Evolutionary conservation across 2,888 invertebrate genomes (phyloP).

Genomic region (Eristalis tenax): DNA sequence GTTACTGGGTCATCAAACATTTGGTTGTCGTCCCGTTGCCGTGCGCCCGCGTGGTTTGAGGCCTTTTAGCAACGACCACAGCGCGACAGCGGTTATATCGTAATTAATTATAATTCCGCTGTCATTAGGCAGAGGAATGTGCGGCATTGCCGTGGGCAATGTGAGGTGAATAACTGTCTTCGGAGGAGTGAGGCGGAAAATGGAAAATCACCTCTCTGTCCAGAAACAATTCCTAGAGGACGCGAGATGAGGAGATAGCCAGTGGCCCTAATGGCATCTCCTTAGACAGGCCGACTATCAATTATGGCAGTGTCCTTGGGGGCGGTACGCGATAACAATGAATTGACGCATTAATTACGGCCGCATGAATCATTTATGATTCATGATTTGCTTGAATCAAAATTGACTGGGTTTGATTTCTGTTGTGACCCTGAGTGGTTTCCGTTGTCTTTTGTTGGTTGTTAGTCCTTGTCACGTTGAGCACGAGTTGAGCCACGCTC

Average conservation of each 20-base stretch:
- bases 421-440: neutral
- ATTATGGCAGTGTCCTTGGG: neutral
- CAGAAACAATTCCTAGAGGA: no score
- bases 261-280: neutral
- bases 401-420: neutral
- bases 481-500: neutral
- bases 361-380: neutral
- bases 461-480: neutral
- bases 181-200: neutral
- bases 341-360: neutral
- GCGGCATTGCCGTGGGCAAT: neutral
- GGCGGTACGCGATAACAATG: neutral
- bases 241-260: neutral
- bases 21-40: conserved; percentile 3
- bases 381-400: neutral
- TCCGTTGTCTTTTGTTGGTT: neutral
- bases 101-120: conserved; percentile 66
- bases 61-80: conserved; percentile 15
- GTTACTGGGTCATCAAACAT: conserved; percentile 63
- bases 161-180: neutral
- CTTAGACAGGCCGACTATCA: neutral
- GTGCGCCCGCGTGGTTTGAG: neutral
- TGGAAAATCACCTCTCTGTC: neutral
- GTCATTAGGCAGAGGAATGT: conserved; percentile 47
- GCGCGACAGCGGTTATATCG: conserved; percentile 46